Base-by-base conservation (phyloP, 2,797 vertebrate genomes). In the Amblyopsis hoosieri region DNA sequence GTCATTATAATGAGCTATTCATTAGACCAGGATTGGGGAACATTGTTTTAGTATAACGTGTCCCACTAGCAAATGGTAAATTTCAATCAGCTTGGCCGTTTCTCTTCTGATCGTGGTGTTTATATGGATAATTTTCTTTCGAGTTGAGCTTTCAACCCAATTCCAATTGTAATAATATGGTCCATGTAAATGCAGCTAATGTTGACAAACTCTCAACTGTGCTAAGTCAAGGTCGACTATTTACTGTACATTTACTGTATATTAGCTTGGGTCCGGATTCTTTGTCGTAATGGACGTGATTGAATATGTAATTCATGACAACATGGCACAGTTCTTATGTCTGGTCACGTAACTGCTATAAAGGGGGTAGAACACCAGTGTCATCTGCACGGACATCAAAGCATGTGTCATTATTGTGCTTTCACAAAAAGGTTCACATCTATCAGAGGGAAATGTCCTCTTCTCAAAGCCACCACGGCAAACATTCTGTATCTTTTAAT, bases 171-270 rank as follows among this genome's bases (percentile, higher is more conserved):
- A 29, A 29, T 29, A 29, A 29, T 29, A 29, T 29, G 23, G 23
- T 29, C 23, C 3, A 29, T 29, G 23, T 29, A 29, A 29, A 29
- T 29, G 23, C 23, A 29, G 23, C 23, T 29, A 82, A 71, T 81
- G 74, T 85, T 67, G 60, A 72, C 66, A 59, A 57, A 50, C 69
- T 81, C 78, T 72, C 75, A 88, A 85, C 82, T 87, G 76, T 82
- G 76, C 78, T 80, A 83, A 83, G 23, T 83, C 80, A 88, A 76
- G 68, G 62, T 57, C 79, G 82, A 82, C 78, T 64, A 85, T 75
- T 71, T 72, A 74, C 56, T 19, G 52, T 80, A 78, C 79, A 65
- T 86, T 86, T 78, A 74, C 78, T 87, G 85, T 84, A 83, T 78
- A 29, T 29, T 29, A 66, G 78, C 70, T 65, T 63, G 54, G 67